A percentile compares a stretch with the other conserved stretches of the same genome.
Evolutionary conservation across 2,888 invertebrate species (phyloP).

Genomic region (Creontiades dilutus): DNA sequence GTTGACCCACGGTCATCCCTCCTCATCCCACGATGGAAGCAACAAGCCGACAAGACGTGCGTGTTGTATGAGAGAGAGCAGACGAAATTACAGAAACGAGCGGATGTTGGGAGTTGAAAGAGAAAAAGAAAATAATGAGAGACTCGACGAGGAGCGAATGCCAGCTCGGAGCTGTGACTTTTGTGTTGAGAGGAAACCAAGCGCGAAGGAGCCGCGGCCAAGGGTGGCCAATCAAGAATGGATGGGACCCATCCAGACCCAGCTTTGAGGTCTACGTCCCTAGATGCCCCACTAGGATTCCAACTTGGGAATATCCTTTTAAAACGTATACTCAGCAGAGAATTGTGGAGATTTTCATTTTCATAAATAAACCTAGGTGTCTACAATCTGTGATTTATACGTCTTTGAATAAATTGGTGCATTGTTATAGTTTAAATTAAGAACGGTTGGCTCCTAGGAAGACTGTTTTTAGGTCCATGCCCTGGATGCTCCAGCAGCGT

Average conservation of each 20-base stretch:
- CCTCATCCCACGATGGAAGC: not conserved
- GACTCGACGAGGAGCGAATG: not conserved
- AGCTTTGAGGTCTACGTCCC: conserved; percentile 6
- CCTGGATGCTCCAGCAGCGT: too few species aligned
- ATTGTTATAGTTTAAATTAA: too few species aligned
- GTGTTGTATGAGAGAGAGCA: conserved; percentile 28
- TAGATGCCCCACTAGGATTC: not conserved
- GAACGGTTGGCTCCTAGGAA: too few species aligned
- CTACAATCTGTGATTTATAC: too few species aligned
- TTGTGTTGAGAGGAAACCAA: conserved; percentile 30
- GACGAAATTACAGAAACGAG: conserved; percentile 43
- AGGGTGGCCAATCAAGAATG: conserved; percentile 39
- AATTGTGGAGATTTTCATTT: too few species aligned
- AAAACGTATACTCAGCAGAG: too few species aligned
- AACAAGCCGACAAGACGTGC: conserved; percentile 20
- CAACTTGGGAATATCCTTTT: too few species aligned
- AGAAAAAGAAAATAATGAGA: conserved; percentile 29
- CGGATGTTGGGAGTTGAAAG: conserved; percentile 29
- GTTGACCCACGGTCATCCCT: not conserved
- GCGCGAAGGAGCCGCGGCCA: conserved; percentile 10
- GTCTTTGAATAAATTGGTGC: too few species aligned
- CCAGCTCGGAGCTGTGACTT: conserved; percentile 4
- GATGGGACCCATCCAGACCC: not conserved
- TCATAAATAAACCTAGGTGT: too few species aligned
- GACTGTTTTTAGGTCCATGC: too few species aligned